A percentile compares a stretch with the other conserved stretches of the same genome.
Evolutionary conservation across 2,113 vertebrate species (phyloP).

Genomic region (Mungos mungo): DNA sequence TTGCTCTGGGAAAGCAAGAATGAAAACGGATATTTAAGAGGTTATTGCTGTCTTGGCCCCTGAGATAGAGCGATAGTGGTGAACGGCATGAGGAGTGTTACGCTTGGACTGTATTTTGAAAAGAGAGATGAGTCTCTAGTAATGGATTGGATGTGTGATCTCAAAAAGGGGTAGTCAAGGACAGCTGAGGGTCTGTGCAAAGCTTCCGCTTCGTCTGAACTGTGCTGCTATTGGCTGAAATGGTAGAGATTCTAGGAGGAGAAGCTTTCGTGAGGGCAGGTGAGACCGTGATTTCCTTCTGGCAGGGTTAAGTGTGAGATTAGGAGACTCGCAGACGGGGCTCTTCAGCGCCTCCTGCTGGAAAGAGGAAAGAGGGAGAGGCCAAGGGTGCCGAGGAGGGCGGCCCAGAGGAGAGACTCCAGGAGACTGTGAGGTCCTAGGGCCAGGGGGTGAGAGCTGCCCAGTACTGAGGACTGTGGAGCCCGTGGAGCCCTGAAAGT

Average conservation of each 20-base stretch:
- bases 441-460: no score
- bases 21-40: neutral
- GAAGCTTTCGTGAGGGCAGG: neutral
- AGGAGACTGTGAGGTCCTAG: neutral
- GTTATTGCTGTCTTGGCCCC: neutral
- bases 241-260: neutral
- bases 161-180: neutral
- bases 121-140: neutral
- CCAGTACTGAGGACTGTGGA: neutral
- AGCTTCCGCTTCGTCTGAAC: neutral
- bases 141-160: neutral
- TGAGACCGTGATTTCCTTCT: neutral
- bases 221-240: neutral
- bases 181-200: neutral
- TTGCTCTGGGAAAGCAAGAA: neutral
- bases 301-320: neutral
- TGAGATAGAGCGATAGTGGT: neutral
- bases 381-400: neutral
- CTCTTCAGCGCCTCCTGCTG: neutral
- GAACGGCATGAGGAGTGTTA: neutral
- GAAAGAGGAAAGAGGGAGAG: neutral
- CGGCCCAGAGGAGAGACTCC: no score
- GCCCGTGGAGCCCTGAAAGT: neutral
- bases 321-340: neutral
- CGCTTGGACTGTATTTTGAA: neutral